Conservation (phyloP, 2,113 vertebrate species). For the Tichodroma muraria region DNA sequence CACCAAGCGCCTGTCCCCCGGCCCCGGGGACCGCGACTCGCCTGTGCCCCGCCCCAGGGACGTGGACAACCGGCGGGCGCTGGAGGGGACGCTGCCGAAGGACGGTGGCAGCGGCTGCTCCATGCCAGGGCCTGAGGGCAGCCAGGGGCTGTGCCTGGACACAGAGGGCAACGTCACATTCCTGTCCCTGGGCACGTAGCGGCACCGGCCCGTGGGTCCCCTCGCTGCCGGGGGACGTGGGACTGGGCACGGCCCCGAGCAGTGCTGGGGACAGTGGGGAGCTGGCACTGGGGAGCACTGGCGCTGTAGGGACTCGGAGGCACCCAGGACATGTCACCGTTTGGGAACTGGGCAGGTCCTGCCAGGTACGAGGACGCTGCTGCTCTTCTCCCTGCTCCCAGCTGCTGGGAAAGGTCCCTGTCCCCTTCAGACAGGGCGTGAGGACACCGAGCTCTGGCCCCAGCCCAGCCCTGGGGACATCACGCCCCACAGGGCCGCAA, state of each 20-base stretch:
- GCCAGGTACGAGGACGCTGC: neutral
- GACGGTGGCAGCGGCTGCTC: neutral
- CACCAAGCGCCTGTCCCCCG: neutral
- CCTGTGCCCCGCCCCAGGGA: neutral
- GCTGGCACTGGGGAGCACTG: neutral
- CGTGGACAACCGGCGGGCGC: neutral
- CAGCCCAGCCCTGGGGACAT: neutral
- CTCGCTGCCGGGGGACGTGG: neutral
- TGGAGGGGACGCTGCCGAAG: neutral
- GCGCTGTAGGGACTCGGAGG: rapidly evolving
- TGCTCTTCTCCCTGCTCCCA: neutral
- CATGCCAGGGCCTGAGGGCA: neutral
- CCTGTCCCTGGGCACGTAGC: conserved; percentile 51
- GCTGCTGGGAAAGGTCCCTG: neutral
- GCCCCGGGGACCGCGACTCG: neutral
- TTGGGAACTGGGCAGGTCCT: neutral
- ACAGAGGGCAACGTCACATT: conserved; percentile 33
- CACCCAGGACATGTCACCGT: rapidly evolving
- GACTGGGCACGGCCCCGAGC: neutral
- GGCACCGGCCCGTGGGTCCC: rapidly evolving
- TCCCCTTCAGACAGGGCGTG: neutral
- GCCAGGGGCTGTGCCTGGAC: conserved; percentile 23
- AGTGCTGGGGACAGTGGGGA: neutral
- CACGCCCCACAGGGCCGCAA: neutral
- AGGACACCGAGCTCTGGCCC: neutral